Conservation (phyloP, 2,797 vertebrate species). For the Neoniphon sammara region DNA sequence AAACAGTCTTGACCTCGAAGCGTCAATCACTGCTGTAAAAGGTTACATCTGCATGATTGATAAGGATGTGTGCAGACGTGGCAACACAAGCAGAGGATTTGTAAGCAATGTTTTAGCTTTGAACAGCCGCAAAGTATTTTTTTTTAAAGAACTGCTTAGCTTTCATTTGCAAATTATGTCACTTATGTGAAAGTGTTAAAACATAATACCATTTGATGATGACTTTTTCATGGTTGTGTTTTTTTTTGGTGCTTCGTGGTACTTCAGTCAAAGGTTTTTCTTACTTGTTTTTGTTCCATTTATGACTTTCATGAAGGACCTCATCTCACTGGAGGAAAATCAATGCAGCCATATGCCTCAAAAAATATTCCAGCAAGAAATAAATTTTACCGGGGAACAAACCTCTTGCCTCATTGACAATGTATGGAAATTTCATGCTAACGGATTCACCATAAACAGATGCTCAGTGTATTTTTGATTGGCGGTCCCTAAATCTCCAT, state of each 20-base stretch:
- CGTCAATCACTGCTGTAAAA: conserved; percentile 66
- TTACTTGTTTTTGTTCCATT: not conserved
- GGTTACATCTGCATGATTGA: conserved; percentile 73
- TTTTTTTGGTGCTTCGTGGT: not conserved
- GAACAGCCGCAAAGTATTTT: not conserved
- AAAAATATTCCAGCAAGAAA: not conserved
- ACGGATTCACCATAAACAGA: not conserved
- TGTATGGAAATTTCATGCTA: conserved; percentile 14
- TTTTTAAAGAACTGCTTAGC: not conserved
- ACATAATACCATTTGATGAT: conserved; percentile 4
- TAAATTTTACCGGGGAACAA: too few relatives aligned
- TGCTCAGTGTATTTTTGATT: conserved; percentile 2
- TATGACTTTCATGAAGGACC: not conserved
- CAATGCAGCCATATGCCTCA: not conserved
- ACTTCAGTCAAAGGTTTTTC: not conserved
- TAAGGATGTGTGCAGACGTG: conserved; percentile 45
- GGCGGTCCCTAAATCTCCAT: not conserved
- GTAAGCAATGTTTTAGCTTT: not conserved
- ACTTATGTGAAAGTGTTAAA: conserved; percentile 9
- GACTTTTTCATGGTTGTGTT: not conserved
- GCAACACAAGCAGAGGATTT: conserved; percentile 30
- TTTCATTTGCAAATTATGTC: conserved; percentile 7
- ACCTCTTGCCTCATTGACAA: not conserved
- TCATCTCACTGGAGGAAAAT: conserved; percentile 1
- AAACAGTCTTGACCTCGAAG: conserved; percentile 67